Percentiles rank a stretch among this genome's conserved stretches.
Conservation (phyloP, 2,888 invertebrate species). For the Caenorhabditis sulstoni region DNA sequence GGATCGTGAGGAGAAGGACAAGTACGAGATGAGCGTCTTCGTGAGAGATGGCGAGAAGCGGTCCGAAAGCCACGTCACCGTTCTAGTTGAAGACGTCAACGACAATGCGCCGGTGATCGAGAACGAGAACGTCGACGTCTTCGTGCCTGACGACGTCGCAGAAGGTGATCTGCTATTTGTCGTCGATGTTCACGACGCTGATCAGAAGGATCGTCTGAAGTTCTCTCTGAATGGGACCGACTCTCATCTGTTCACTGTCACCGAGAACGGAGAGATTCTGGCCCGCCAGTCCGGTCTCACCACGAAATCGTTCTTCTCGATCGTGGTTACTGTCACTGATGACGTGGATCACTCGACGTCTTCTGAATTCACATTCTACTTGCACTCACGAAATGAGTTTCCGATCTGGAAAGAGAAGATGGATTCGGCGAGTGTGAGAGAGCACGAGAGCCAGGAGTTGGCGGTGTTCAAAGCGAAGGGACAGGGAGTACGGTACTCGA, state of each 20-base stretch:
- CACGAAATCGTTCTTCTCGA: not conserved
- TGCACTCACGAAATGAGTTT: slow-evolving; percentile 10
- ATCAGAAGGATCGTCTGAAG: slow-evolving; percentile 30
- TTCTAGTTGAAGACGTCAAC: slow-evolving; percentile 93
- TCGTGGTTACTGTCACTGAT: slow-evolving; percentile 32
- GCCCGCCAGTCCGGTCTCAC: slow-evolving; percentile 12
- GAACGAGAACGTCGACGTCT: slow-evolving; percentile 66
- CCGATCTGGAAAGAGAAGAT: slow-evolving; percentile 36
- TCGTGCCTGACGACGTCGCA: slow-evolving; percentile 40
- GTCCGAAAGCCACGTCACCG: slow-evolving; percentile 85
- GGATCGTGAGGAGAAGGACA: slow-evolving; percentile 92
- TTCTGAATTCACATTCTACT: slow-evolving; percentile 33
- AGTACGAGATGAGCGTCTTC: slow-evolving; percentile 85
- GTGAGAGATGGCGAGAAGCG: slow-evolving; percentile 16
- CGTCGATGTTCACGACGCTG: slow-evolving; percentile 61
- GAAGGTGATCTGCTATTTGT: slow-evolving; percentile 58
- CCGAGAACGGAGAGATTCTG: slow-evolving; percentile 84
- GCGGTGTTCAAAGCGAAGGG: slow-evolving; percentile 42
- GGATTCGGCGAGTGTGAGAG: slow-evolving; percentile 22
- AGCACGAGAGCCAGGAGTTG: slow-evolving; percentile 36
- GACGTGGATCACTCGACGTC: slow-evolving; percentile 23
- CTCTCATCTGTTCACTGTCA: slow-evolving; percentile 40
- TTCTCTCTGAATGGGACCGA: slow-evolving; percentile 34
- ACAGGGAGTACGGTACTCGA: slow-evolving; percentile 34
- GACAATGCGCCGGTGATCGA: slow-evolving; percentile 89